phyloP scores from a whole-genome alignment of 2,113 vertebrate species.

The Uropsilus gracilis region DNA sequence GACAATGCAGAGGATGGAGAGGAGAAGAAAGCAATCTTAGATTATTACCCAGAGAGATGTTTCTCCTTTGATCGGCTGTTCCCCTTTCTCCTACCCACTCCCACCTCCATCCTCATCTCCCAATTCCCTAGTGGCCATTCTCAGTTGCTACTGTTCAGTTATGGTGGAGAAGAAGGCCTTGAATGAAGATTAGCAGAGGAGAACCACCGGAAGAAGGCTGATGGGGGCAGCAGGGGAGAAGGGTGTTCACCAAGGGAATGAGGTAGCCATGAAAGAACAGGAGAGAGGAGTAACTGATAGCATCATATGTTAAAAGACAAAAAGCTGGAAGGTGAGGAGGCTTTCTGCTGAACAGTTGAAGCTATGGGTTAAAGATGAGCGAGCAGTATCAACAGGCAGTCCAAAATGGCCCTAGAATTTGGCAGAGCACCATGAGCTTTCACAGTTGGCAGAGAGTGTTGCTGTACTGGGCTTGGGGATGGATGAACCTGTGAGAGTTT shows the following conservation, averaged over 20 bases:
- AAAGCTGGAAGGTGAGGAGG: background rate
- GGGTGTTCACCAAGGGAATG: background rate
- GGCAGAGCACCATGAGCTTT: background rate
- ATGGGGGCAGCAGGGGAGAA: background rate
- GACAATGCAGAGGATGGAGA: background rate
- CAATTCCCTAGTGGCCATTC: background rate
- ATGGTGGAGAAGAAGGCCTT: background rate
- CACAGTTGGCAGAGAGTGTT: background rate
- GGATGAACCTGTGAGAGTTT: background rate
- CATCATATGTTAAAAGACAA: background rate
- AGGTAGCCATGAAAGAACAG: background rate
- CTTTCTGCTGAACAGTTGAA: background rate
- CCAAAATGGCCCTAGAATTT: background rate
- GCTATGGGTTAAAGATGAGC: background rate
- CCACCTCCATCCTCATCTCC: background rate
- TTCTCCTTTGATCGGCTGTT: background rate
- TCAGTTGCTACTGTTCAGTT: background rate
- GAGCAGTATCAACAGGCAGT: rapidly evolving
- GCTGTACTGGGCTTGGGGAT: background rate
- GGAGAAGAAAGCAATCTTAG: background rate
- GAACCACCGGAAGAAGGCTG: background rate
- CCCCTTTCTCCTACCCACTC: background rate
- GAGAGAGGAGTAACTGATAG: background rate
- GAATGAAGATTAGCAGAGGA: background rate
- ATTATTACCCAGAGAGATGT: background rate